These are phyloP conservation scores for Syritta pipiens DNA, from an alignment of 2,888 invertebrate species.

Conservation along the genomic window DNA sequence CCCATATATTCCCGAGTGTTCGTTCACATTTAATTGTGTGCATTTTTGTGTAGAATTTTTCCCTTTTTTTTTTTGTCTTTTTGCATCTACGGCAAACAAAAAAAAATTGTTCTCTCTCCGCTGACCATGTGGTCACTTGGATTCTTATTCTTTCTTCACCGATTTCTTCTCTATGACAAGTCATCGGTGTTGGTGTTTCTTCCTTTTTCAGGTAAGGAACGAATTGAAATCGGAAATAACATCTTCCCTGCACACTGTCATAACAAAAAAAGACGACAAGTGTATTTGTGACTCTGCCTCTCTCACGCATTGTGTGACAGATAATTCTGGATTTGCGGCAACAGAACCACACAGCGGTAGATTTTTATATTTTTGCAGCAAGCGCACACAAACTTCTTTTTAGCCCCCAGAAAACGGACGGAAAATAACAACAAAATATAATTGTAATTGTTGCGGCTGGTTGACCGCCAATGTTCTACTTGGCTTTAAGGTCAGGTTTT, in stretches of 20 bases:
- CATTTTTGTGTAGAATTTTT: constrained; percentile 1
- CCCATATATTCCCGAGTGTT: constrained; percentile 22
- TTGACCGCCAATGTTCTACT: constrained; percentile 68
- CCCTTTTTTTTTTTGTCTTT: constrained; percentile 11
- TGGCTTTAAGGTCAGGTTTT: constrained; percentile 62
- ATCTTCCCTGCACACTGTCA: constrained; percentile 18
- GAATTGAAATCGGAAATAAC: constrained; percentile 63
- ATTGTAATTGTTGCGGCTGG: constrained; percentile 63
- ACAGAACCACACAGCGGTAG: constrained; percentile 16
- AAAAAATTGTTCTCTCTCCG: constrained; percentile 14
- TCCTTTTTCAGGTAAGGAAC: constrained; percentile 54
- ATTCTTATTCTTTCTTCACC: constrained; percentile 24
- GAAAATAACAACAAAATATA: constrained; percentile 29
- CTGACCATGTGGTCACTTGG: constrained; percentile 52
- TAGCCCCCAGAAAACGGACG: background rate
- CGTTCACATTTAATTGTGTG: constrained; percentile 51
- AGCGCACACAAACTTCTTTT: background rate
- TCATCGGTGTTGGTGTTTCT: background rate
- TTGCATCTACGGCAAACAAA: constrained; percentile 25
- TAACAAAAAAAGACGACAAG: constrained; percentile 13
- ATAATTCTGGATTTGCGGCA: constrained; percentile 42
- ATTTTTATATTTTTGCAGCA: constrained; percentile 16
- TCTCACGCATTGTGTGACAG: constrained; percentile 48
- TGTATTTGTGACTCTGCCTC: constrained; percentile 33
- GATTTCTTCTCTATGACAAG: background rate